A percentile compares a stretch with the other conserved stretches of the same genome.
phyloP scores from a whole-genome alignment of 2,113 vertebrate species.

The Ailurus styani region DNA sequence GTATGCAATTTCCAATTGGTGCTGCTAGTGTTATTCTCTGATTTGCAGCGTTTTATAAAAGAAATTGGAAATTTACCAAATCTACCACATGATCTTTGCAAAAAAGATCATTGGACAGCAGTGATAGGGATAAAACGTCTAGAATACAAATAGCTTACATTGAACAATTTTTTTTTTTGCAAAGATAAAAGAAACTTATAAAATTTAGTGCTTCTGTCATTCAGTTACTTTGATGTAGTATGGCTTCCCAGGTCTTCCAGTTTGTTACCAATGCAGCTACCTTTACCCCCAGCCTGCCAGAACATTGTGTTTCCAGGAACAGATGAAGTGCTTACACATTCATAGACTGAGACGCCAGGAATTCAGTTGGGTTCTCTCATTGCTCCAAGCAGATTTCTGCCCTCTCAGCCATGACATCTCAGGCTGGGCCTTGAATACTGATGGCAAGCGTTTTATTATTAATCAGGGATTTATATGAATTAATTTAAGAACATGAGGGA shows the following conservation, averaged over 20 bases:
- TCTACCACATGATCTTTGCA: background rate
- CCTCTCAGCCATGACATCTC: conserved; percentile 86
- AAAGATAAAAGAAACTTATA: background rate
- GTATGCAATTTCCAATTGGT: background rate
- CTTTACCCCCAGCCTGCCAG: conserved; percentile 48
- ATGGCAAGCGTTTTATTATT: conserved; percentile 83
- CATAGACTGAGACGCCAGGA: conserved; percentile 87
- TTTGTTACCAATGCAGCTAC: conserved; percentile 22
- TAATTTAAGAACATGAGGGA: conserved; percentile 81
- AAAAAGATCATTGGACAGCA: background rate
- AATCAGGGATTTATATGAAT: conserved; percentile 84
- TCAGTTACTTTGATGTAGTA: background rate
- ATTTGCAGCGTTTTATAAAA: background rate
- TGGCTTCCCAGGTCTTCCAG: conserved; percentile 46
- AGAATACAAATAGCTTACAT: background rate
- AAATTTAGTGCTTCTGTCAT: background rate
- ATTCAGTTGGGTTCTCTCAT: conserved; percentile 85
- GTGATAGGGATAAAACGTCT: background rate
- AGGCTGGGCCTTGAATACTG: conserved; percentile 84
- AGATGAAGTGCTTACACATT: conserved; percentile 89
- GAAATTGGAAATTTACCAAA: background rate
- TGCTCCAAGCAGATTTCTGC: conserved; percentile 88
- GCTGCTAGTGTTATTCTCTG: background rate
- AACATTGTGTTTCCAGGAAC: conserved; percentile 74
- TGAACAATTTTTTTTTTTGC: background rate